Evolutionary conservation across 2,113 vertebrate genomes (phyloP).

Genomic region (Rhabdomys dilectus): DNA sequence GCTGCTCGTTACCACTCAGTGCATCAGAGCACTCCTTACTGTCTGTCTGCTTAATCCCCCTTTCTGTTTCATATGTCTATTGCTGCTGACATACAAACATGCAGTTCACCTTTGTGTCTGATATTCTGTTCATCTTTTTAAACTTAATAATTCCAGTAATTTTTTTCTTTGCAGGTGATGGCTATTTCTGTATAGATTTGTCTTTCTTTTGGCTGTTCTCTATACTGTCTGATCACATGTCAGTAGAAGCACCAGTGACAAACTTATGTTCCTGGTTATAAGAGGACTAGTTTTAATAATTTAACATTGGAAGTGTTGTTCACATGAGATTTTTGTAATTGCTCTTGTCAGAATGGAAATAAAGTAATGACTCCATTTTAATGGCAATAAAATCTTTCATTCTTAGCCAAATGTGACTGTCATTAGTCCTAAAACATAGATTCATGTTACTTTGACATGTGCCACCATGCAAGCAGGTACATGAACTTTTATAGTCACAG

Average conservation of each 20-base stretch:
- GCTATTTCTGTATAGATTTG: neutral
- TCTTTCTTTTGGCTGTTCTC: neutral
- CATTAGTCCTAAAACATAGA: neutral
- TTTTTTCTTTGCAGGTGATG: neutral
- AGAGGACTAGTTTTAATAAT: conserved; percentile 36
- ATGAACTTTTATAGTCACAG: neutral
- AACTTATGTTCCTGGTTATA: neutral
- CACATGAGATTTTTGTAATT: neutral
- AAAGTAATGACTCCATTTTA: neutral
- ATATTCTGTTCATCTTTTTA: neutral
- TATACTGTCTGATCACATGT: neutral
- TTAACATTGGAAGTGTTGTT: neutral
- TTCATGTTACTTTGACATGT: neutral
- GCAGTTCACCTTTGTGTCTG: neutral
- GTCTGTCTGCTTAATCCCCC: neutral
- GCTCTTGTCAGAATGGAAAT: neutral
- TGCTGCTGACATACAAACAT: neutral
- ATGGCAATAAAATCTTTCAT: neutral
- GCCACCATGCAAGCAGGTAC: neutral
- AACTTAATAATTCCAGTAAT: neutral
- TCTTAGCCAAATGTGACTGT: neutral
- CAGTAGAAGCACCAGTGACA: neutral
- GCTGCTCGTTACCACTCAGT: neutral
- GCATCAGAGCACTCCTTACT: neutral
- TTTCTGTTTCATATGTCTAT: neutral